A percentile compares a stretch with the other conserved stretches of the same genome.
Evolutionary conservation across 1,140 invertebrate species (phyloP).

Genomic region (Conus ventricosus): DNA sequence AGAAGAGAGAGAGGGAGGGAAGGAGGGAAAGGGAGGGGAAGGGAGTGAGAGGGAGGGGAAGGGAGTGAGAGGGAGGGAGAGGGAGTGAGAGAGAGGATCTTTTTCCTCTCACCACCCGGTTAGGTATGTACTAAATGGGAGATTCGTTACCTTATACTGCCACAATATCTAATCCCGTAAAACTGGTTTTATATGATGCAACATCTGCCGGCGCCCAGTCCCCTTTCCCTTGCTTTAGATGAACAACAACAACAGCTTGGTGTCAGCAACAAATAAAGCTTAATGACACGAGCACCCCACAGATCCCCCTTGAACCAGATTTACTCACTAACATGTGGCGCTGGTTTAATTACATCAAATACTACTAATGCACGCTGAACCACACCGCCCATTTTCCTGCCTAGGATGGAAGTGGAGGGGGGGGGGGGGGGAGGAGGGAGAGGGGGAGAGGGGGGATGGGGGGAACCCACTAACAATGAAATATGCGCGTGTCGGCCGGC

Average conservation of each 20-base stretch:
- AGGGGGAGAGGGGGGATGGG: not conserved
- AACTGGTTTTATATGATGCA: no score
- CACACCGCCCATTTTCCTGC: not conserved
- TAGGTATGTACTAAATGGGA: no score
- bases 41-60: not conserved
- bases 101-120: no score
- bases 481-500: not conserved
- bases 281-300: no score
- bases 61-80: not conserved
- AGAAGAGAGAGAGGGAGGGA: slow-evolving; percentile 4
- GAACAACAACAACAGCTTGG: no score
- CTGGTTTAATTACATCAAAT: not conserved
- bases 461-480: not conserved
- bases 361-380: not conserved
- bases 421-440: not conserved
- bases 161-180: no score
- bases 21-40: not conserved
- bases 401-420: no score
- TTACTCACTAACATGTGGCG: not conserved
- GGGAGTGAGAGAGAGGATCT: not conserved
- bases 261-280: no score
- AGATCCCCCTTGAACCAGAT: no score
- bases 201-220: no score
- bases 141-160: no score
- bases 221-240: no score